Evolutionary conservation across 1,140 invertebrate species (phyloP).

Genomic region (Scaptodrosophila lebanonensis): DNA sequence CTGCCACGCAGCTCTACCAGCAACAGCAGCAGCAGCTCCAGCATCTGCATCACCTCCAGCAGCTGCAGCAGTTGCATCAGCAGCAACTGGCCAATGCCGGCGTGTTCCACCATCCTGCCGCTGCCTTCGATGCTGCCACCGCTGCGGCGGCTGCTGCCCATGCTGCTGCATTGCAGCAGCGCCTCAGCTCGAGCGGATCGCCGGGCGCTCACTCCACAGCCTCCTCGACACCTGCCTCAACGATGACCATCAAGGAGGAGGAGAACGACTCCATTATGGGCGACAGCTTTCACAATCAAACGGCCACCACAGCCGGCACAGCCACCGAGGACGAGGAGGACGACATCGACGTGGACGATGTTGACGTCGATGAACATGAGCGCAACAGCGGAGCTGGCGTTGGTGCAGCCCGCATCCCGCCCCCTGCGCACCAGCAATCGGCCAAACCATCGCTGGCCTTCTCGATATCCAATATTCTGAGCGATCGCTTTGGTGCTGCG

Average conservation of each 20-base stretch:
- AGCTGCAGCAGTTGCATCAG: conserved; percentile 69
- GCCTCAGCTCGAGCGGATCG: conserved; percentile 47
- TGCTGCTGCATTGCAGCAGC: conserved; percentile 62
- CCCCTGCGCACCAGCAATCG: conserved; percentile 63
- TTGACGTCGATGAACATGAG: too few species aligned
- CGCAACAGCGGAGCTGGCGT: conserved; percentile 23
- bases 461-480: conserved; percentile 76
- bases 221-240: conserved; percentile 65
- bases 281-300: conserved; percentile 69
- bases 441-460: conserved; percentile 68
- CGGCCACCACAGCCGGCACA: conserved; percentile 38
- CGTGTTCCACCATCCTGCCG: conserved; percentile 66
- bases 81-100: conserved; percentile 60
- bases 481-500: conserved; percentile 71
- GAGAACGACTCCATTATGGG: conserved; percentile 72
- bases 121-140: conserved; percentile 41
- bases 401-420: conserved; percentile 39
- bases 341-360: conserved; percentile 66
- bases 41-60: conserved; percentile 67
- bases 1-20: conserved; percentile 45
- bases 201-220: conserved; percentile 47
- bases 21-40: conserved; percentile 71
- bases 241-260: conserved; percentile 73
- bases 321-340: conserved; percentile 62
- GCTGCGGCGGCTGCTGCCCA: conserved; percentile 47